A percentile compares a stretch with the other conserved stretches of the same genome.
Evolutionary conservation across 2,888 invertebrate genomes (phyloP).

Genomic region (Drosophila mayaguana): DNA sequence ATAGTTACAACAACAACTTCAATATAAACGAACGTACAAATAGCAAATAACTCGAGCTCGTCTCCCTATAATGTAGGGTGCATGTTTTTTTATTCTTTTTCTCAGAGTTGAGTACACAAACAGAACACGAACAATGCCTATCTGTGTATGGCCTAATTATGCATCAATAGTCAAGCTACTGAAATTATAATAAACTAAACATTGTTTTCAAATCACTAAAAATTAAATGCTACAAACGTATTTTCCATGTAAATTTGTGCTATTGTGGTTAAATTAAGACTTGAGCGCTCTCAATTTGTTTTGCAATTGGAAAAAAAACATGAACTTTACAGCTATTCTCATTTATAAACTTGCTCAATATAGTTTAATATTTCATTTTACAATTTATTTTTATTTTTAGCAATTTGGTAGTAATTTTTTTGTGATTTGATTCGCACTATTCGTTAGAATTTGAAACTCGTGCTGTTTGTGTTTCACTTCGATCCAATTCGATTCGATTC

Average conservation of each 20-base stretch:
- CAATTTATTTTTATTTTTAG: neutral
- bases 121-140: constrained; percentile 24
- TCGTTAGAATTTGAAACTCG: neutral
- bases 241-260: neutral
- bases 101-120: constrained; percentile 4
- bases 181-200: constrained; percentile 33
- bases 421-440: neutral
- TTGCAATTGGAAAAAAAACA: constrained; percentile 1
- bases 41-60: constrained; percentile 7
- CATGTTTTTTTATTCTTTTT: constrained; percentile 10
- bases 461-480: constrained; percentile 14
- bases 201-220: constrained; percentile 10
- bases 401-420: neutral
- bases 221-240: neutral
- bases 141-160: constrained; percentile 38
- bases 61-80: constrained; percentile 3
- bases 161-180: constrained; percentile 34
- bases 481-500: too few relatives aligned
- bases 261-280: neutral
- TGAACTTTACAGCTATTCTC: neutral
- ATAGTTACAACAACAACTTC: constrained; percentile 20
- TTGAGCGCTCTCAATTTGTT: neutral
- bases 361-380: neutral
- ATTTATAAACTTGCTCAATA: neutral
- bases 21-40: constrained; percentile 13